phyloP scores from a whole-genome alignment of 2,888 invertebrate species.

The Sphaeridia pumilis region DNA sequence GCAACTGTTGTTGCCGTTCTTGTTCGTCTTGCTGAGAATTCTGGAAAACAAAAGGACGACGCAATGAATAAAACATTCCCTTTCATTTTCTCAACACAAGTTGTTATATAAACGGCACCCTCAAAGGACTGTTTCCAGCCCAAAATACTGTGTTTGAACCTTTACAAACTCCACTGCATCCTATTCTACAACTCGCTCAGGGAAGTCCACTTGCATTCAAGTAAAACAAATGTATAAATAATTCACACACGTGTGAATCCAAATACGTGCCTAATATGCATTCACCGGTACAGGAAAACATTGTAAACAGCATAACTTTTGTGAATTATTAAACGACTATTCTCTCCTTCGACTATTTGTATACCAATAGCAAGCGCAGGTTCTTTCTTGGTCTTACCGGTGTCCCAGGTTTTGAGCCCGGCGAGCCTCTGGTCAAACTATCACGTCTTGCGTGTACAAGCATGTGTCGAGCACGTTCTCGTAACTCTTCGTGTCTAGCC shows the following conservation, averaged over 20 bases:
- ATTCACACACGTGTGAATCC: not conserved
- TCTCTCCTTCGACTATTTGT: not conserved
- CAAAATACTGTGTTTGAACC: no score
- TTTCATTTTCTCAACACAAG: slow-evolving; percentile 1
- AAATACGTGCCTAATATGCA: not conserved
- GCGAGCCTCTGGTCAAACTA: slow-evolving; percentile 39
- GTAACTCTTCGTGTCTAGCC: slow-evolving; percentile 69
- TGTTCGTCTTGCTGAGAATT: slow-evolving; percentile 56
- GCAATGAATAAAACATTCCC: not conserved
- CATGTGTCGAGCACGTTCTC: slow-evolving; percentile 69
- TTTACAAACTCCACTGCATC: no score
- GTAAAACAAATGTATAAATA: not conserved
- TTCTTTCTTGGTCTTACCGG: no score
- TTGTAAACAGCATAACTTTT: not conserved
- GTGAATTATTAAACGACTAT: not conserved
- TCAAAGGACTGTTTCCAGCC: not conserved
- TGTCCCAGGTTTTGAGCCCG: slow-evolving; percentile 33
- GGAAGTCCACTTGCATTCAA: no score
- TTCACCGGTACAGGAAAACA: not conserved
- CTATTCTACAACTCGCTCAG: no score
- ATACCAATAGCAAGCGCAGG: not conserved
- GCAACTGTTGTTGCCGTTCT: slow-evolving; percentile 70
- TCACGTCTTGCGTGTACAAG: slow-evolving; percentile 61
- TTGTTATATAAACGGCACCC: not conserved
- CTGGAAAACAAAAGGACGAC: slow-evolving; percentile 7